Conservation (phyloP, 1,140 invertebrate species). For the Agrypnia vestita region DNA sequence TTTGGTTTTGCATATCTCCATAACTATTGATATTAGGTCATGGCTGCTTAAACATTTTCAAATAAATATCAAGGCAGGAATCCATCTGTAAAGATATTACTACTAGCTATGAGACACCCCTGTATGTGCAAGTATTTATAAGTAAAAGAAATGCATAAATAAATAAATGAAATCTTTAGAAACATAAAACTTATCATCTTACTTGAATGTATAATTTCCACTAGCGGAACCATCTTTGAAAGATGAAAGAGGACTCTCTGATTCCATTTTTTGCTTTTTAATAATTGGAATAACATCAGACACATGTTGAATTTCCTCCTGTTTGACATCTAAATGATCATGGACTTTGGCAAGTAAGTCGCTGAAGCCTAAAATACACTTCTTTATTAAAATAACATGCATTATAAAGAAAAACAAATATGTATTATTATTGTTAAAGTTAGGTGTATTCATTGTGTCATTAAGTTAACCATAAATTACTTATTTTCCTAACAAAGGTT, state of each 20-base stretch:
- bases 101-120: too few relatives aligned
- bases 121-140: background rate
- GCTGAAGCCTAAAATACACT: conserved; percentile 17
- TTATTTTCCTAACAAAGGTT: too few relatives aligned
- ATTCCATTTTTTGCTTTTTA: conserved; percentile 23
- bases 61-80: too few relatives aligned
- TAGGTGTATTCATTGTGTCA: background rate
- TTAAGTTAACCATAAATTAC: background rate
- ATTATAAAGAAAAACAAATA: background rate
- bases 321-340: background rate
- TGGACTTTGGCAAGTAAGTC: conserved; percentile 8
- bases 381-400: background rate
- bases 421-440: too few relatives aligned
- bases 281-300: background rate
- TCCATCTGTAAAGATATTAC: too few relatives aligned
- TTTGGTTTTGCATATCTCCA: too few relatives aligned
- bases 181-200: background rate
- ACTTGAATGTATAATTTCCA: conserved; percentile 30
- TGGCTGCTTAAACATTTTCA: too few relatives aligned
- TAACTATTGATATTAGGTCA: too few relatives aligned
- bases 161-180: background rate
- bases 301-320: background rate
- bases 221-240: background rate
- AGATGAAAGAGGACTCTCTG: background rate
- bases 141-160: background rate